Base-by-base conservation (phyloP, 2,113 vertebrate genomes). In the Conger conger region DNA sequence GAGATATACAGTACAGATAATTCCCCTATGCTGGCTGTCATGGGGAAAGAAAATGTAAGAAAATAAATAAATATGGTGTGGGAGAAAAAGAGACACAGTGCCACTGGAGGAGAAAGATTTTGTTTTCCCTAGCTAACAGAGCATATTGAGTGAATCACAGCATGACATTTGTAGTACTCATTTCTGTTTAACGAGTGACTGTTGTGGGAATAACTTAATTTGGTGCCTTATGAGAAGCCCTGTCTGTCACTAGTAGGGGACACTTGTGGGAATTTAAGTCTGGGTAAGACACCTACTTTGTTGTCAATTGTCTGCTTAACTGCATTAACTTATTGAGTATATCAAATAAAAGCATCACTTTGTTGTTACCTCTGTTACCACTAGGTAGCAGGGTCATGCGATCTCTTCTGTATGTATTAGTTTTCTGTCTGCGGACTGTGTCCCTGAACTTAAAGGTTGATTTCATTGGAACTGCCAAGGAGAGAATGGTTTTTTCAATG, bases 121-220 rank as follows among this genome's bases (percentile, higher is more conserved):
- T 84, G 73, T 78, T 83, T 83, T 17, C 82, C 76, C 38, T 45
- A 50, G 63, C 63, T 40, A 40, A 40, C 83, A 79, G 18, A 20
- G 38, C 76, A 40, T 16, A 35, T 37, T 36, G 18, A 23, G 76
- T 45, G 76, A 15, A 33, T 79, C 53, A n/a, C 76, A 79, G 45
- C 11, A 0, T 63, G 83, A 84, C 83, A 79, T 79, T 37, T 78
- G 73, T 78, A 83, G 73, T 20, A 78, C 76, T 73, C 45, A 53
- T 84, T 57, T 79, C 53, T 18, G 76, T 79, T 16, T 60, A 79
- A 84, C 35, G 35, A 79, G 76, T 33, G 76, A 76, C 50, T 20
- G 36, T 63, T 57, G 76, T 38, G 50, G 36, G 83, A 83, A 20
- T 83, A 45, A 37, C 45, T 5, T 77, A 36, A 54, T 23, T 77